phyloP scores from a whole-genome alignment of 2,797 vertebrate genomes.

The Spinibarbus caldwelli region DNA sequence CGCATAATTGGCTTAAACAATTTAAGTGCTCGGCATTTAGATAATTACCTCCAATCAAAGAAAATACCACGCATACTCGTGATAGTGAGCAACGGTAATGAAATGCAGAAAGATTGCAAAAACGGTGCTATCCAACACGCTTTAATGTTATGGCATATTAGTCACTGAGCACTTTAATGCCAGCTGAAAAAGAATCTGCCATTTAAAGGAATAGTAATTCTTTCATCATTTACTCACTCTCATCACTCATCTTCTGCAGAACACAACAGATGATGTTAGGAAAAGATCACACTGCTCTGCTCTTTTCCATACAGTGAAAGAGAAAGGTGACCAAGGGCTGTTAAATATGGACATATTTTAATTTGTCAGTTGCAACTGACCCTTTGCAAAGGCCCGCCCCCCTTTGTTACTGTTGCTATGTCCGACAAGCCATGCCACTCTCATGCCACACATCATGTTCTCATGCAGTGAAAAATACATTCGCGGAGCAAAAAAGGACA shows the following conservation, averaged over 20 bases:
- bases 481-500: no score
- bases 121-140: constrained; percentile 6
- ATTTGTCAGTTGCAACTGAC: not conserved
- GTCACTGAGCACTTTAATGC: constrained; percentile 20
- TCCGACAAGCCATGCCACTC: not conserved
- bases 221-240: constrained; percentile 5
- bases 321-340: not conserved
- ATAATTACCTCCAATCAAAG: constrained; percentile 29
- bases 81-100: constrained; percentile 19
- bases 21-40: constrained; percentile 26
- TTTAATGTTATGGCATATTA: constrained; percentile 44
- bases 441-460: no score
- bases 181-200: not conserved
- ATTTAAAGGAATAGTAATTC: constrained; percentile 15
- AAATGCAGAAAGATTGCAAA: not conserved
- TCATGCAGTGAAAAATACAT: not conserved
- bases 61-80: not conserved
- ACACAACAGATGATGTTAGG: constrained; percentile 3
- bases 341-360: not conserved
- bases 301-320: not conserved
- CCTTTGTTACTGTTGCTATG: not conserved
- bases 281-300: not conserved
- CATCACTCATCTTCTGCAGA: not conserved
- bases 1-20: constrained; percentile 19
- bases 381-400: not conserved